phyloP scores from a whole-genome alignment of 2,113 vertebrate species.

The Zosterops japonicus region DNA sequence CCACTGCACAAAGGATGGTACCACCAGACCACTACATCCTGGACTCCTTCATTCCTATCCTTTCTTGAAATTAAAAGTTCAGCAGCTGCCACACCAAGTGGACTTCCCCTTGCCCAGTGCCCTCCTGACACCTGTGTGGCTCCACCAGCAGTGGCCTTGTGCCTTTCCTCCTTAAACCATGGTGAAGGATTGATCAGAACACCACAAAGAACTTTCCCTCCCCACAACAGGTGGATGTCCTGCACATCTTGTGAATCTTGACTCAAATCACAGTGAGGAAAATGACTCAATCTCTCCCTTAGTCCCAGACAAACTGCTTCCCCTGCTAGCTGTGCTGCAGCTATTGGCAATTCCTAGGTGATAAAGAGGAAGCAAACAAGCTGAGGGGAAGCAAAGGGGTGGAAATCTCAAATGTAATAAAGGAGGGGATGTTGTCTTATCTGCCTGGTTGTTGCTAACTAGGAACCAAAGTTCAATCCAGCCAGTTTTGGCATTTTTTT shows the following conservation, averaged over 20 bases:
- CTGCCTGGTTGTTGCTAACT: not conserved
- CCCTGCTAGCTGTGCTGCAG: not conserved
- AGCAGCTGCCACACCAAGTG: not conserved
- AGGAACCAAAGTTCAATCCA: not conserved
- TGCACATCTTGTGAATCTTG: not conserved
- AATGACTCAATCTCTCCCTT: not conserved
- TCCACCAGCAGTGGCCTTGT: not conserved
- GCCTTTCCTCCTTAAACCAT: not conserved
- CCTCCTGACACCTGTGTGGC: too few species aligned
- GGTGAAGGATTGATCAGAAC: fast-evolving
- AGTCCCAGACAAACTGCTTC: not conserved
- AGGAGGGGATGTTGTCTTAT: not conserved
- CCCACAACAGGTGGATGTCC: not conserved
- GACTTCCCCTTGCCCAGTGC: not conserved
- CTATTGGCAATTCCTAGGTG: not conserved
- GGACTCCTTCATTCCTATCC: not conserved
- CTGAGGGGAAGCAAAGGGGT: not conserved
- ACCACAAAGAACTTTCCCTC: not conserved
- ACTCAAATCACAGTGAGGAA: not conserved
- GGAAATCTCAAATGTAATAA: not conserved
- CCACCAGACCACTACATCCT: not conserved
- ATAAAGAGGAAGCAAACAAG: not conserved
- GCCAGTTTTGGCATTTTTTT: not conserved
- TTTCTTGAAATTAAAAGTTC: not conserved
- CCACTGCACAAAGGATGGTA: not conserved